phyloP scores from a whole-genome alignment of 1,140 invertebrate genomes.

The Drosophila watanabei region DNA sequence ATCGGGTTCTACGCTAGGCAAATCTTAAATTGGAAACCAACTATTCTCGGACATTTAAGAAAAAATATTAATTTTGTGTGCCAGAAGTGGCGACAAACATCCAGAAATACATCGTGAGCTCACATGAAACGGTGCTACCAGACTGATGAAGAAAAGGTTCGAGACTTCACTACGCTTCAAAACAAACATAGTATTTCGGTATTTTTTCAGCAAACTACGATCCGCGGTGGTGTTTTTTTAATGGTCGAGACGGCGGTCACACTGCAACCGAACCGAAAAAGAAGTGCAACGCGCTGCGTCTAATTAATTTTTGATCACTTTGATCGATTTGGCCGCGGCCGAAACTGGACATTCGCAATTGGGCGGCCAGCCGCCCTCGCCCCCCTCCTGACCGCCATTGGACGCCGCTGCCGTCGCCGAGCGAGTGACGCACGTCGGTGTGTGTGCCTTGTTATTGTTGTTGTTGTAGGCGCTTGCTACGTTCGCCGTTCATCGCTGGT shows the following conservation, averaged over 20 bases:
- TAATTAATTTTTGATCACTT: slow-evolving; percentile 39
- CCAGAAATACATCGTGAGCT: too few species aligned
- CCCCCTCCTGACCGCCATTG: slow-evolving; percentile 19
- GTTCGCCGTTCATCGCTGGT: slow-evolving; percentile 37
- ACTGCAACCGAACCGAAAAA: slow-evolving; percentile 30
- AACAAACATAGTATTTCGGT: neutral
- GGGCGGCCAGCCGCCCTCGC: slow-evolving; percentile 45
- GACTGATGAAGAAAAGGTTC: too few species aligned
- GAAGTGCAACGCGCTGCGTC: slow-evolving; percentile 48
- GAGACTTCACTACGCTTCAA: too few species aligned
- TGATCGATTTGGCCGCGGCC: slow-evolving; percentile 46
- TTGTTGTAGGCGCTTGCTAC: slow-evolving; percentile 46
- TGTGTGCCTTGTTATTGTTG: slow-evolving; percentile 51
- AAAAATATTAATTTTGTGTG: too few species aligned
- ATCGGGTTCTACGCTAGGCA: too few species aligned
- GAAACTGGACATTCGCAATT: slow-evolving; percentile 40
- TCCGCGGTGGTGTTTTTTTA: neutral
- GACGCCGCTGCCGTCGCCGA: slow-evolving; percentile 23
- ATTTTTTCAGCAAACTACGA: neutral
- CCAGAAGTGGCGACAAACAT: too few species aligned
- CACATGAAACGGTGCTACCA: too few species aligned
- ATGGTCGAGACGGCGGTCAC: neutral
- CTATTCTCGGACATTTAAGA: too few species aligned
- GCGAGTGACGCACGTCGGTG: slow-evolving; percentile 48
- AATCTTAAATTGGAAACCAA: too few species aligned